These are phyloP conservation scores for Planiliza haematocheilus DNA, from an alignment of 2,113 vertebrate genomes.

Conservation along the genomic window DNA sequence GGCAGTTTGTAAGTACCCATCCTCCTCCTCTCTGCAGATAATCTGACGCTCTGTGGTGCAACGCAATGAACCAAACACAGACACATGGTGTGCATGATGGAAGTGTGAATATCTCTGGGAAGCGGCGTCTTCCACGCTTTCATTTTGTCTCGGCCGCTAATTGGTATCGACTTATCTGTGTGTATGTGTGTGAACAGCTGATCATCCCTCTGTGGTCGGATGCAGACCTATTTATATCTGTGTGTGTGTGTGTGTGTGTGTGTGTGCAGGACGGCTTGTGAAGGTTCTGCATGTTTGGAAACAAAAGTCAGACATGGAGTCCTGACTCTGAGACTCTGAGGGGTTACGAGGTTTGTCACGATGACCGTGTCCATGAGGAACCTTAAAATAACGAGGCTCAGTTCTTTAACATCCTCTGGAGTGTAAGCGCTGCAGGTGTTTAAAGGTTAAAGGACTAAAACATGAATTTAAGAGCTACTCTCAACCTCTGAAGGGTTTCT, in stretches of 20 bases:
- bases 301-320: slow-evolving; percentile 19
- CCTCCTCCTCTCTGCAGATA: not conserved
- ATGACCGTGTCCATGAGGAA: too few relatives aligned
- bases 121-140: not conserved
- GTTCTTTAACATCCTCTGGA: too few relatives aligned
- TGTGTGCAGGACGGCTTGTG: not conserved
- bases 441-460: too few relatives aligned
- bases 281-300: slow-evolving; percentile 4
- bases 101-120: not conserved
- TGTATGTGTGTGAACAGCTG: slow-evolving; percentile 53
- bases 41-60: slow-evolving; percentile 5
- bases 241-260: not conserved
- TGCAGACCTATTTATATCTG: slow-evolving; percentile 40
- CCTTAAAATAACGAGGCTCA: too few relatives aligned
- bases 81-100: not conserved
- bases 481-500: too few relatives aligned
- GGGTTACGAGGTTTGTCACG: too few relatives aligned
- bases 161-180: not conserved
- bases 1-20: slow-evolving; percentile 95
- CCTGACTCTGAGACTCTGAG: too few relatives aligned
- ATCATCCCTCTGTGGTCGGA: slow-evolving; percentile 30
- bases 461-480: too few relatives aligned
- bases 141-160: slow-evolving; percentile 22
- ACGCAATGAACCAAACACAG: slow-evolving; percentile 45
- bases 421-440: too few relatives aligned